phyloP scores from a whole-genome alignment of 2,797 vertebrate genomes.

The Bradypodion pumilum region DNA sequence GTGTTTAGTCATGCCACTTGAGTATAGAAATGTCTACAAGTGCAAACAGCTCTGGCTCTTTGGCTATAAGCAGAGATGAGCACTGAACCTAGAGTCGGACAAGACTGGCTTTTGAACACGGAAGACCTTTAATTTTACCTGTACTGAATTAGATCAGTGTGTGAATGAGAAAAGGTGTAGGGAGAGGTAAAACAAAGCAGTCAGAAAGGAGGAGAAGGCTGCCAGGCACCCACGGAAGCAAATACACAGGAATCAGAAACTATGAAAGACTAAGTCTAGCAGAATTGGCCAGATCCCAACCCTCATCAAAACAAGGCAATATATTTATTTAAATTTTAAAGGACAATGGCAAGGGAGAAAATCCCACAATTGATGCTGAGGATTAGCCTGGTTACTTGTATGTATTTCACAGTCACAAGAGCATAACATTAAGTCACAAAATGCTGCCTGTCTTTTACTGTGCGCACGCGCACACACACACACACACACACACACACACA shows the following conservation, averaged over 20 bases:
- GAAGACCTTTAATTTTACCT: too few relatives aligned
- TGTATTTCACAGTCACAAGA: constrained; percentile 48
- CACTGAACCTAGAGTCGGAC: too few relatives aligned
- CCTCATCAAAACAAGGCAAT: background rate
- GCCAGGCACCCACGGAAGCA: constrained; percentile 47
- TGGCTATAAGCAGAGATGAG: too few relatives aligned
- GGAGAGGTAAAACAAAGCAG: constrained; percentile 47
- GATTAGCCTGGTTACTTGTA: constrained; percentile 14
- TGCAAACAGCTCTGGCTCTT: too few relatives aligned
- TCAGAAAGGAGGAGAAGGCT: constrained; percentile 48
- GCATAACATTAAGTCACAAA: constrained; percentile 46
- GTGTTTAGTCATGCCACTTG: too few relatives aligned
- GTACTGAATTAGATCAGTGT: too few relatives aligned
- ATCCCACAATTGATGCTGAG: constrained; percentile 40
- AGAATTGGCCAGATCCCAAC: constrained; percentile 49
- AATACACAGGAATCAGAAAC: background rate
- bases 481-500: background rate
- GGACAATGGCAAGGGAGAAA: constrained; percentile 31
- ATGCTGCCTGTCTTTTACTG: background rate
- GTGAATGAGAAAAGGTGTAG: background rate
- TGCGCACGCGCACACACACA: background rate
- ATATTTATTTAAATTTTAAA: constrained; percentile 7
- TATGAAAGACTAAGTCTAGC: constrained; percentile 47
- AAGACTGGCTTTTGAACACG: too few relatives aligned
- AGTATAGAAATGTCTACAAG: too few relatives aligned